A percentile compares a stretch with the other conserved stretches of the same genome.
These are phyloP conservation scores for Cordilura impudica DNA, from an alignment of 2,888 invertebrate genomes.

Conservation along the genomic window DNA sequence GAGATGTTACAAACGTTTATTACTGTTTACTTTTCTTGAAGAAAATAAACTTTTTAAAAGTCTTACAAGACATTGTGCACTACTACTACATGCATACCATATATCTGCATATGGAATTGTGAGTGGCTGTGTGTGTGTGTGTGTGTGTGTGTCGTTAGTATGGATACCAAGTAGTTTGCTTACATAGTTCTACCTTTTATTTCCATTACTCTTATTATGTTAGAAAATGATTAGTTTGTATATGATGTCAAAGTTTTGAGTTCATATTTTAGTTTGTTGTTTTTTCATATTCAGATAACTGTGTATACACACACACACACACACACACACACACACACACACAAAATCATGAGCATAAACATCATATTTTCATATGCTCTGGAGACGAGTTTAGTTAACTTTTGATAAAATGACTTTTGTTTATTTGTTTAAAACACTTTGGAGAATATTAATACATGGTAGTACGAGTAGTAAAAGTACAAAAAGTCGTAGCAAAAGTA, in stretches of 20 bases:
- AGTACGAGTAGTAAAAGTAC: too few relatives aligned
- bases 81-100: background rate
- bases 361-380: slow-evolving; percentile 39
- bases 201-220: slow-evolving; percentile 28
- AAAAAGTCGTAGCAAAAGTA: slow-evolving; percentile 1
- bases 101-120: background rate
- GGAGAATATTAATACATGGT: slow-evolving; percentile 48
- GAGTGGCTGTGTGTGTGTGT: background rate
- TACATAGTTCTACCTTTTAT: background rate
- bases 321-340: background rate
- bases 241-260: slow-evolving; percentile 54
- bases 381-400: slow-evolving; percentile 51
- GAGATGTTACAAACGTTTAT: slow-evolving; percentile 28
- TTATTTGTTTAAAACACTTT: slow-evolving; percentile 65
- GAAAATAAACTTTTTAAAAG: slow-evolving; percentile 48
- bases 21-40: slow-evolving; percentile 30
- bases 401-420: slow-evolving; percentile 61
- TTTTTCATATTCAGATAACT: slow-evolving; percentile 35
- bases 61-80: slow-evolving; percentile 47
- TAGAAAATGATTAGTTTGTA: slow-evolving; percentile 54
- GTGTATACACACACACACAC: background rate
- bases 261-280: slow-evolving; percentile 42
- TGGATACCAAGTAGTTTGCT: slow-evolving; percentile 10
- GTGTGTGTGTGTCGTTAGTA: background rate
- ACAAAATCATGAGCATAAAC: background rate